Conservation (phyloP, 2,888 invertebrate genomes). For the Cryptus viduatorius region DNA sequence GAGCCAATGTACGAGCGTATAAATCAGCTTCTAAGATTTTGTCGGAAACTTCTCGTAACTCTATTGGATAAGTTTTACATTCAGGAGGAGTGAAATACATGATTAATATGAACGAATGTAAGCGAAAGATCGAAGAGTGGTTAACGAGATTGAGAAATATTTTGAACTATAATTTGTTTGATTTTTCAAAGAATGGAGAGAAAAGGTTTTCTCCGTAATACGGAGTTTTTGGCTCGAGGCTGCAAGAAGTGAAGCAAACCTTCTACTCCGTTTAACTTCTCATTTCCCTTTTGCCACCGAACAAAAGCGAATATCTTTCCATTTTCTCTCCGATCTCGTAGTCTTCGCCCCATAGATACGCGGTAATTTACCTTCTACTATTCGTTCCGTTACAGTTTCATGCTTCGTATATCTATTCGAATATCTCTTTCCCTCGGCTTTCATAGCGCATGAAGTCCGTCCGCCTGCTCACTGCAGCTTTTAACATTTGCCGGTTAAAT, state of each 20-base stretch:
- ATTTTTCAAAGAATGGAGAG: background rate
- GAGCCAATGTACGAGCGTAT: background rate
- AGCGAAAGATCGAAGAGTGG: background rate
- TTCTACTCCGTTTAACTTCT: constrained; percentile 30
- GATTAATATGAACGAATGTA: background rate
- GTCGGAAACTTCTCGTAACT: background rate
- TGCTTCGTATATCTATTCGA: background rate
- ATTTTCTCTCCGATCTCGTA: background rate
- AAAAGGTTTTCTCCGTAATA: background rate
- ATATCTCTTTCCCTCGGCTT: background rate
- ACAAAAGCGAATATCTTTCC: background rate
- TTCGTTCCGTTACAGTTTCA: constrained; percentile 23
- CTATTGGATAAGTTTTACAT: background rate
- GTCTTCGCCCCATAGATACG: background rate
- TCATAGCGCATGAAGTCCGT: background rate
- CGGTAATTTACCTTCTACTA: constrained; percentile 31
- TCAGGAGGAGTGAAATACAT: background rate
- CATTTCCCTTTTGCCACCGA: background rate
- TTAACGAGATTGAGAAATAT: constrained; percentile 20
- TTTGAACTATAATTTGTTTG: constrained; percentile 9
- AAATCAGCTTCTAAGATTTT: background rate
- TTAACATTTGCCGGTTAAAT: constrained; percentile 4
- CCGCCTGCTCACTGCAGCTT: background rate
- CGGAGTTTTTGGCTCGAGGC: constrained; percentile 5
- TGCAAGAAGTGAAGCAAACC: background rate